These are phyloP conservation scores for Brenthis hecate DNA, from an alignment of 2,888 invertebrate species.

Conservation along the genomic window DNA sequence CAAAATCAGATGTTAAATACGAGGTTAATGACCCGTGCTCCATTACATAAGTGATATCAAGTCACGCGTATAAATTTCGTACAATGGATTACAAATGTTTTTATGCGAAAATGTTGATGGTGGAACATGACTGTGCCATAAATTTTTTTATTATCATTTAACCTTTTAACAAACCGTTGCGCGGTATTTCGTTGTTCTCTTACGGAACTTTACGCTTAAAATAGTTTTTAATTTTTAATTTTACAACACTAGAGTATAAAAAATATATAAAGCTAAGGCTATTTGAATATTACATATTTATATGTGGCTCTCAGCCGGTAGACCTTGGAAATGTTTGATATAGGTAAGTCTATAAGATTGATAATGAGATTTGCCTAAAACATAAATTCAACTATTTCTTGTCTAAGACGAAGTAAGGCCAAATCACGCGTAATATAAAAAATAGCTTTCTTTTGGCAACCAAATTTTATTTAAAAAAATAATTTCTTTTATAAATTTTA, in stretches of 20 bases:
- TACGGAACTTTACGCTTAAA: conserved; percentile 21
- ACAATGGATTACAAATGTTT: conserved; percentile 44
- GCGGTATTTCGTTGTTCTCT: conserved; percentile 26
- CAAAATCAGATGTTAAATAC: conserved; percentile 39
- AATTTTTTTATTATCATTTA: conserved; percentile 32
- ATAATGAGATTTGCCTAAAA: neutral
- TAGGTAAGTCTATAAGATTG: neutral
- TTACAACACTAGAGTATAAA: conserved; percentile 3
- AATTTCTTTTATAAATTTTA: too few relatives aligned
- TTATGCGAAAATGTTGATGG: conserved; percentile 40
- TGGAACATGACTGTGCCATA: conserved; percentile 42
- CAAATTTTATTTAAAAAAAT: too few relatives aligned
- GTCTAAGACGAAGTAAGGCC: neutral
- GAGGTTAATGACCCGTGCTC: conserved; percentile 36
- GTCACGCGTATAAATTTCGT: conserved; percentile 43
- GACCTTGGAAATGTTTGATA: conserved; percentile 18
- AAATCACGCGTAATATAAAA: neutral
- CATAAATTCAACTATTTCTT: conserved; percentile 2
- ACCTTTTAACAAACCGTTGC: conserved; percentile 28
- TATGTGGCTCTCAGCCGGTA: neutral
- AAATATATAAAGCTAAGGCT: neutral
- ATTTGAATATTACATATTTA: conserved; percentile 4
- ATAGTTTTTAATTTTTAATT: conserved; percentile 24
- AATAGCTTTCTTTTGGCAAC: neutral
- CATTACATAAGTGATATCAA: conserved; percentile 44